Evolutionary conservation across 2,113 vertebrate species (phyloP).

Genomic region (Anser brachyrhynchus): DNA sequence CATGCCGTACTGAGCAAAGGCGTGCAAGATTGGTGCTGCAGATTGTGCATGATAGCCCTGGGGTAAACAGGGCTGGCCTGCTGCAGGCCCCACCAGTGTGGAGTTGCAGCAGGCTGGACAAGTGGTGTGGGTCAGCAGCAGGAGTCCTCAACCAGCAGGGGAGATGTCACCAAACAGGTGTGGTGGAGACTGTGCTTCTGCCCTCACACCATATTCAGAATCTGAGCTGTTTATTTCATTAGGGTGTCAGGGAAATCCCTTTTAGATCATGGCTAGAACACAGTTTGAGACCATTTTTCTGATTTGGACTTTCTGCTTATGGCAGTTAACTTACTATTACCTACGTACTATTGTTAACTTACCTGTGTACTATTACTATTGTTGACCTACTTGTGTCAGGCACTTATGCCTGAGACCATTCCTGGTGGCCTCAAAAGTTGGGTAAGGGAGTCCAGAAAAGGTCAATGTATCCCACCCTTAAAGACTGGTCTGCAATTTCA

Average conservation of each 20-base stretch:
- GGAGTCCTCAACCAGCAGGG: neutral
- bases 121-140: neutral
- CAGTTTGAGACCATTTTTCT: neutral
- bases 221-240: neutral
- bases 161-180: rapidly evolving
- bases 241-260: rapidly evolving
- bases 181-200: neutral
- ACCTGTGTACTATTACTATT: too few relatives aligned
- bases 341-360: too few relatives aligned
- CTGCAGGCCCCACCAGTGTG: neutral
- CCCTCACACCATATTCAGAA: neutral
- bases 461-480: rapidly evolving
- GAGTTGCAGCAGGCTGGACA: rapidly evolving
- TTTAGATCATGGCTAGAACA: neutral
- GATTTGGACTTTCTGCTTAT: neutral
- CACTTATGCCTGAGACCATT: neutral
- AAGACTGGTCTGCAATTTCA: neutral
- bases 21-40: neutral
- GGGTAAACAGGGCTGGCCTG: neutral
- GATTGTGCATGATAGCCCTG: neutral
- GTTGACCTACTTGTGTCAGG: too few relatives aligned
- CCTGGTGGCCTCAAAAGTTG: neutral
- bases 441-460: rapidly evolving
- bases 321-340: too few relatives aligned
- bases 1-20: neutral